Evolutionary conservation across 2,888 invertebrate genomes (phyloP).

Genomic region (Erebia palarica): DNA sequence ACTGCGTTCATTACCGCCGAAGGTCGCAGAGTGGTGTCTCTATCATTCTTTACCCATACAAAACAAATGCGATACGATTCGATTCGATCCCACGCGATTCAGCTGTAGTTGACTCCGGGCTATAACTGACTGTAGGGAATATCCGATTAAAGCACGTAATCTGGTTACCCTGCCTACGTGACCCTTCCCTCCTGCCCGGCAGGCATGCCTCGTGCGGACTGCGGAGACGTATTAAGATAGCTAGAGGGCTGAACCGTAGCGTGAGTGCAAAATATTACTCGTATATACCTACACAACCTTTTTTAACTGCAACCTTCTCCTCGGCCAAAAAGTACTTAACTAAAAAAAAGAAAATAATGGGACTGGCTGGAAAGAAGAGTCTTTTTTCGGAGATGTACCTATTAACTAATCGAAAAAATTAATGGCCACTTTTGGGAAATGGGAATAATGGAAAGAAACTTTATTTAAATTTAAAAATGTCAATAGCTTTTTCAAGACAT

Average conservation of each 20-base stretch:
- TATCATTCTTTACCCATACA: too few species aligned
- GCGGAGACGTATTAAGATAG: slow-evolving; percentile 35
- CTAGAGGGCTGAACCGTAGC: slow-evolving; percentile 29
- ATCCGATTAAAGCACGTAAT: background rate
- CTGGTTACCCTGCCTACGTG: slow-evolving; percentile 25
- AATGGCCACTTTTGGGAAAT: too few species aligned
- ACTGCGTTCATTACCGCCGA: too few species aligned
- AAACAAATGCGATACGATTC: background rate
- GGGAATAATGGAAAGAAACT: too few species aligned
- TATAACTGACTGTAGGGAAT: background rate
- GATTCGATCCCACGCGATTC: background rate
- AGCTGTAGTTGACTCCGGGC: too few species aligned
- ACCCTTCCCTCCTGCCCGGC: slow-evolving; percentile 31
- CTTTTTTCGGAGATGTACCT: too few species aligned
- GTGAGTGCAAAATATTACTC: slow-evolving; percentile 14
- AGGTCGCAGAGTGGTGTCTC: too few species aligned
- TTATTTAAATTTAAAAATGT: too few species aligned
- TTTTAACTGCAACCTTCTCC: slow-evolving; percentile 7
- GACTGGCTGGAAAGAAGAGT: too few species aligned
- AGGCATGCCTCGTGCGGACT: slow-evolving; percentile 31
- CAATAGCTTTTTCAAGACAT: too few species aligned
- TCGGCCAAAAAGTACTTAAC: background rate
- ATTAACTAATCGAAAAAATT: too few species aligned
- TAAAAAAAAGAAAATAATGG: background rate
- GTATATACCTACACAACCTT: slow-evolving; percentile 5